Base-by-base conservation (phyloP, 2,113 vertebrate species). In the Cathartes aura region DNA sequence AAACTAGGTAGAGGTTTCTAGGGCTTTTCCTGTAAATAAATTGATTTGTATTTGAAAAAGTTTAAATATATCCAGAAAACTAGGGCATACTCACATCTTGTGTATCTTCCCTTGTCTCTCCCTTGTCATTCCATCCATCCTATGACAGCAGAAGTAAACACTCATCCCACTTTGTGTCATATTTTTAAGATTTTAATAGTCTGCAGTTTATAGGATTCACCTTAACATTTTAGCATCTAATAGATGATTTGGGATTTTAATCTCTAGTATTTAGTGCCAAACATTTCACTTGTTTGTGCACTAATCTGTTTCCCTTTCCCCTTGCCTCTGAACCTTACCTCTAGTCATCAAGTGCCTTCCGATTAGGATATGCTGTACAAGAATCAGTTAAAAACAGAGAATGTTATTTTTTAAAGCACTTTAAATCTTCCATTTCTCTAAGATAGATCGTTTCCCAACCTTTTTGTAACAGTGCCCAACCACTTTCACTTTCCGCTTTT, bases 301-400 rank as follows among this genome's bases (percentile, higher is more conserved):
- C 0, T 27, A 14, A 58, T 14, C 30, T 13, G 19, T 42, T 82
- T 71, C 11, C 29, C 15, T 66, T 71, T 71, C 34, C 67, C 16
- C 12, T 43, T 60, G 19, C 45, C 47, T 87, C 58, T 52, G 68
- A n/a, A 3, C 9, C 15, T 82, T 38, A 38, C 3, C 14, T 73
- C 3, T 5, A 12, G 12, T 40, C 32, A 18, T 6, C 16, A 8
- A 6, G 16, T 11, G 10, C 38, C 48, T 75, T 87, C 23, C 8
- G 9, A 5, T 8, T 1, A 63, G 34, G 70, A 59, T 11, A 6
- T 0, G 2, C 23, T 64, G 30, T 24, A 20, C 17, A 43, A 50
- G 59, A 70, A 50, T 5, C n/a, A n/a, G 64, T 63, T 87, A 23
- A 89, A 85, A 71, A 20, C 7, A 30, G 9, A 48, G 24, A n/a